Conservation (phyloP, 2,797 vertebrate genomes). For the Miichthys miiuy region DNA sequence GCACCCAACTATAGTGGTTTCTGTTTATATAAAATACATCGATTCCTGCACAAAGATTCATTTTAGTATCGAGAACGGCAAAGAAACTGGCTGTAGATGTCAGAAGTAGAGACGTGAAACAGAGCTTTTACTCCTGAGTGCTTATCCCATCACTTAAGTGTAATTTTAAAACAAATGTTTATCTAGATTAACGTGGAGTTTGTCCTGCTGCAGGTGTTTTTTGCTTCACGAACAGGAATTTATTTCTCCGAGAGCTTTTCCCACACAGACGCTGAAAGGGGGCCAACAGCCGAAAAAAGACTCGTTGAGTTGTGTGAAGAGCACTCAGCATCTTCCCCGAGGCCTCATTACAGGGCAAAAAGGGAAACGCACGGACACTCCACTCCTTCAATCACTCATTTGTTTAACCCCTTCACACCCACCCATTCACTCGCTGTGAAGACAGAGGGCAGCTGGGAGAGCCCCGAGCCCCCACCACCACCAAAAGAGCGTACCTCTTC, state of each 20-base stretch:
- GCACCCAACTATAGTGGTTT: background rate
- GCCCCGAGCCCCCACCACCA: no score
- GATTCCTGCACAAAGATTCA: background rate
- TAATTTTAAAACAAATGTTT: background rate
- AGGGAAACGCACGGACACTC: constrained; percentile 61
- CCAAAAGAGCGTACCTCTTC: background rate
- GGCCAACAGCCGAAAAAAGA: constrained; percentile 64
- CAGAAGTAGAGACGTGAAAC: no score
- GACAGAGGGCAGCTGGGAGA: constrained; percentile 5
- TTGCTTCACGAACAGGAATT: constrained; percentile 25
- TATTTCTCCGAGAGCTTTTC: constrained; percentile 67
- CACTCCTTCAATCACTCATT: constrained; percentile 50
- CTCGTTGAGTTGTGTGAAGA: constrained; percentile 74
- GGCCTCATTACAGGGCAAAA: constrained; percentile 78
- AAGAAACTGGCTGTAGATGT: no score
- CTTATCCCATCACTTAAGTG: background rate
- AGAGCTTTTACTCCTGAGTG: background rate
- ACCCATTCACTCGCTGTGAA: background rate
- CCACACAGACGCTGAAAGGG: constrained; percentile 68
- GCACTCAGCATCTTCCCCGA: constrained; percentile 74
- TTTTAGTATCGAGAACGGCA: background rate
- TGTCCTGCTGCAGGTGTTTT: constrained; percentile 19
- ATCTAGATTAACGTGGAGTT: background rate
- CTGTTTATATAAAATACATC: background rate
- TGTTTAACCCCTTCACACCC: constrained; percentile 53